phyloP scores from a whole-genome alignment of 2,888 invertebrate genomes.

The Napeogenes sylphis region DNA sequence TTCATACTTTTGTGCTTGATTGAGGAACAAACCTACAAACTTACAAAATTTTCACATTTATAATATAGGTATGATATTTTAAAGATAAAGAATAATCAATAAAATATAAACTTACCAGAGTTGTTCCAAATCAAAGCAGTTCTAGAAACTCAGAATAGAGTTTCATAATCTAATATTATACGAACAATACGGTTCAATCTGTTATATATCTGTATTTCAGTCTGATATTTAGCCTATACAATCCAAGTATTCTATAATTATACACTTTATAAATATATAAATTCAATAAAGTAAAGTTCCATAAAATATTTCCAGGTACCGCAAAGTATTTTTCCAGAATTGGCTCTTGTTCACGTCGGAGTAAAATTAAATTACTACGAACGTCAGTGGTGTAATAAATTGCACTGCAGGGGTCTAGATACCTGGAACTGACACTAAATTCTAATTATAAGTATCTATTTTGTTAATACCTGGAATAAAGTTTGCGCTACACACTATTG shows the following conservation, averaged over 20 bases:
- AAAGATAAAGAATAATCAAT: no score
- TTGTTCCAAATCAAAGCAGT: no score
- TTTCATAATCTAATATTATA: no score
- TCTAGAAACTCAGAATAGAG: no score
- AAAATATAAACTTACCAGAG: no score
- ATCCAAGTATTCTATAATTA: neutral
- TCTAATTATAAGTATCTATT: neutral
- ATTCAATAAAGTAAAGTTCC: neutral
- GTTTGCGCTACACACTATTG: neutral
- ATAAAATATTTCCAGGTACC: neutral
- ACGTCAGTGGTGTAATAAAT: conserved; percentile 41
- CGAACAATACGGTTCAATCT: no score
- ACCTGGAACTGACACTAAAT: neutral
- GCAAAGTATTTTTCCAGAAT: conserved; percentile 8
- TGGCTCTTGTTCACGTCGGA: conserved; percentile 42
- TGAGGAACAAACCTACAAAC: no score
- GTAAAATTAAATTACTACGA: conserved; percentile 60
- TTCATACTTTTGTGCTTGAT: no score
- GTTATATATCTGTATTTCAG: no score
- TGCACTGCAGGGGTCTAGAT: conserved; percentile 14
- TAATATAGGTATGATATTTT: no score
- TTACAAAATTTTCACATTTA: no score
- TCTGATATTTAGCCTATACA: no score
- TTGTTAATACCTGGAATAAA: neutral
- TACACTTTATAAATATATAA: neutral